A percentile compares a stretch with the other conserved stretches of the same genome.
These are phyloP conservation scores for Poeciliopsis presidionis DNA, from an alignment of 2,797 vertebrate species.

Conservation along the genomic window DNA sequence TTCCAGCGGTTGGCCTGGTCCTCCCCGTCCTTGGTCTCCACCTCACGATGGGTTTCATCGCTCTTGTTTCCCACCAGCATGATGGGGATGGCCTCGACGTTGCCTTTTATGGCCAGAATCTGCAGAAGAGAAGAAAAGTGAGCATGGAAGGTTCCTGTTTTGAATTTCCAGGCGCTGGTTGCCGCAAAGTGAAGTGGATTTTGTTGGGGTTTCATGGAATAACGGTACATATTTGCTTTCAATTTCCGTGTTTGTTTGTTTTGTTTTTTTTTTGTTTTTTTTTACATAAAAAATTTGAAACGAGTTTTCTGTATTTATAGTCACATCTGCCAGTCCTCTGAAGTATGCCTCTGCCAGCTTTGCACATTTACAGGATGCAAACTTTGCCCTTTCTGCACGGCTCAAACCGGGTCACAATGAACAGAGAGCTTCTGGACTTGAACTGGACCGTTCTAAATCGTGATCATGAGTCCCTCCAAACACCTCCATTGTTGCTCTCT, in stretches of 20 bases:
- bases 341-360: not conserved
- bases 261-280: not conserved
- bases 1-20: constrained; percentile 94
- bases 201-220: not conserved
- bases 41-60: constrained; percentile 93
- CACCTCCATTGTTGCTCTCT: not conserved
- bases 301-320: not conserved
- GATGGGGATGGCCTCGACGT: constrained; percentile 92
- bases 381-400: not conserved
- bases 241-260: too few relatives aligned
- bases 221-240: not conserved
- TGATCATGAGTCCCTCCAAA: not conserved
- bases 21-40: constrained; percentile 92
- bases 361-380: not conserved
- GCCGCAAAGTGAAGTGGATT: not conserved
- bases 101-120: constrained; percentile 95
- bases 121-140: constrained; percentile 24
- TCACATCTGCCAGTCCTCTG: not conserved
- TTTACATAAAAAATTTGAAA: not conserved
- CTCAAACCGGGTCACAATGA: not conserved
- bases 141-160: not conserved
- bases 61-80: constrained; percentile 99
- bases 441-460: not conserved
- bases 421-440: not conserved
- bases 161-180: not conserved